phyloP scores from a whole-genome alignment of 2,797 vertebrate genomes.

The Pantherophis alleghaniensis region DNA sequence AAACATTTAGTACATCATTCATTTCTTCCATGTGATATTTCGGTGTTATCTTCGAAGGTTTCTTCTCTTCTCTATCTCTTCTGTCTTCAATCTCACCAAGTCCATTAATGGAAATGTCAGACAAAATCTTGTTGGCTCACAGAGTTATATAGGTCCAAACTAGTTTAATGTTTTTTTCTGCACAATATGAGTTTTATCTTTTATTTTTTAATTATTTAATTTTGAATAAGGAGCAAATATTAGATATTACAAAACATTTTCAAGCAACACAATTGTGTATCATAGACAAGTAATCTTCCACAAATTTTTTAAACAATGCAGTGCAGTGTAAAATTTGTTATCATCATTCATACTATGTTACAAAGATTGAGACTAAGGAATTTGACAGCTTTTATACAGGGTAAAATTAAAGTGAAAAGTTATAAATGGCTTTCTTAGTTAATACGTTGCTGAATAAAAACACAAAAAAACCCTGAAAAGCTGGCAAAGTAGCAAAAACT shows the following conservation, averaged over 20 bases:
- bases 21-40: too few relatives aligned
- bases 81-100: too few relatives aligned
- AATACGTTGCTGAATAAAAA: not conserved
- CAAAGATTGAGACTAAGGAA: constrained; percentile 1
- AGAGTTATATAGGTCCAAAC: not conserved
- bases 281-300: constrained; percentile 14
- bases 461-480: not conserved
- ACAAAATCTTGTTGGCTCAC: not conserved
- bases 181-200: not conserved
- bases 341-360: not conserved
- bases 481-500: not conserved
- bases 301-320: not conserved
- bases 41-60: too few relatives aligned
- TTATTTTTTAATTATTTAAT: not conserved
- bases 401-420: not conserved
- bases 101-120: not conserved
- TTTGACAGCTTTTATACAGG: not conserved
- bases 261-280: not conserved
- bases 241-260: not conserved
- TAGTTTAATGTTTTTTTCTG: not conserved
- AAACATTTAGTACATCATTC: too few relatives aligned
- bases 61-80: too few relatives aligned
- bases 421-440: not conserved
- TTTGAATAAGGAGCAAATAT: not conserved
- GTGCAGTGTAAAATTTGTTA: not conserved